Evolutionary conservation across 2,797 vertebrate genomes (phyloP), one percentile per base, ranked within the genome.

Genomic region (Gadopsis marmoratus): DNA sequence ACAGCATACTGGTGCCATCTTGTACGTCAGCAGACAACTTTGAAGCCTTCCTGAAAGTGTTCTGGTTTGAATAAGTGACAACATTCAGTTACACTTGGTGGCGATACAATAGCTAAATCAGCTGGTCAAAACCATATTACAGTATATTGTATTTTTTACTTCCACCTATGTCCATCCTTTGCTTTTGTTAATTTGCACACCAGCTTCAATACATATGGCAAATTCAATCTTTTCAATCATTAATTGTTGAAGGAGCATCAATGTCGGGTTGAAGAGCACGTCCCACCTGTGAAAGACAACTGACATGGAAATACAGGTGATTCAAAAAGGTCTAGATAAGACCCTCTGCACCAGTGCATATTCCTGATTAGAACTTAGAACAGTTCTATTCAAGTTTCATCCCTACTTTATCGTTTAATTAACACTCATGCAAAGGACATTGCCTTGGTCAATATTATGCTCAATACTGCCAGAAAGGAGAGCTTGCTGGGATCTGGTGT

Each of bases 361-460:
- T 86, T 89, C 60, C 80, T 83, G 64, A 86, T 83, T 90, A 77
- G 47, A 89, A 85, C 68, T 63, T 72, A 61, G 64, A 92, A 75
- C 59, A 86, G 43, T 82, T 71, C 76, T 65, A 66, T 55, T 74
- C 54, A 82, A 72, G 78, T 85, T 90, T 71, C 68, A 86, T 87
- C 89, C 68, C 72, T 78, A 41, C 59, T 83, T 82, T 72, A 79
- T 91, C 79, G 90, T 90, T 88, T 84, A 82, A 92, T 94, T 88
- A 90, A 76, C 55, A 64, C 21, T 68, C 72, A 48, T 23, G 56
- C 78, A 91, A 86, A 86, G 78, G 81, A 59, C 82, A 81, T 45
- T 77, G 82, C 67, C 56, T 80, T 82, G 79, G 85, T 91, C 84
- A 86, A 86, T 85, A 86, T 71, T 77, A 77, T 74, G 71, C 70